Evolutionary conservation across 92 coral and sea anemone species (phyloP).

Genomic region (Isaurus tuberculatus): DNA sequence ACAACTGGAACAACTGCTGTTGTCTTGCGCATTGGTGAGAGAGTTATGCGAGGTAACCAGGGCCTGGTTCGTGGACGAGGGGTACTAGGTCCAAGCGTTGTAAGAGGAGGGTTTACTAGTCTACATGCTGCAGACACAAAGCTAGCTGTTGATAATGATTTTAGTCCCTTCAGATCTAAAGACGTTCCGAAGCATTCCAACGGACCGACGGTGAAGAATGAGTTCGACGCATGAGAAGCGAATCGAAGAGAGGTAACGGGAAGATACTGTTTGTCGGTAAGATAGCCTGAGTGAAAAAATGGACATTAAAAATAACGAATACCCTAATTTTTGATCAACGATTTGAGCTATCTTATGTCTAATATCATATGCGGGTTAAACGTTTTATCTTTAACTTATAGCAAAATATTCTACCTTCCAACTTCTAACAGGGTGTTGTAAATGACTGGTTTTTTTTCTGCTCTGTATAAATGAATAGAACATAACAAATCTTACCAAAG

Average conservation of each 20-base stretch:
- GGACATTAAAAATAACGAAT: background rate
- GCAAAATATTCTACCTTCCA: no score
- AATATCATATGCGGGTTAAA: no score
- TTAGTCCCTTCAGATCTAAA: conserved; percentile 32
- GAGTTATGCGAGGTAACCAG: conserved; percentile 5
- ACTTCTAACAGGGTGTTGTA: no score
- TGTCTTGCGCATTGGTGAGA: conserved; percentile 28
- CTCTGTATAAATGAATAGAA: no score
- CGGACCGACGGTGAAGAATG: conserved; percentile 92
- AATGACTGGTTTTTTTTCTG: no score
- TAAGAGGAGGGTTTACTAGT: conserved; percentile 77
- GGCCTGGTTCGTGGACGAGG: conserved; percentile 30
- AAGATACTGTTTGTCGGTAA: conserved; percentile 75
- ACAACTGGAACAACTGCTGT: conserved; percentile 34
- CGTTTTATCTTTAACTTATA: no score
- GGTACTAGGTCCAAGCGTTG: conserved; percentile 53
- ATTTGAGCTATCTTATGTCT: no score
- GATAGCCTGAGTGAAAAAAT: conserved; percentile 70
- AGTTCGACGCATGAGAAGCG: conserved; percentile 67
- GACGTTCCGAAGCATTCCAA: conserved; percentile 88
- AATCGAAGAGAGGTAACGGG: conserved; percentile 88
- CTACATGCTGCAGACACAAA: conserved; percentile 77
- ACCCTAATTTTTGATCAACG: no score
- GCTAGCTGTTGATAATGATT: conserved; percentile 49
- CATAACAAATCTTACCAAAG: conserved; percentile 62